phyloP scores from a whole-genome alignment of 2,888 invertebrate species.

The Branchellion lobata region DNA sequence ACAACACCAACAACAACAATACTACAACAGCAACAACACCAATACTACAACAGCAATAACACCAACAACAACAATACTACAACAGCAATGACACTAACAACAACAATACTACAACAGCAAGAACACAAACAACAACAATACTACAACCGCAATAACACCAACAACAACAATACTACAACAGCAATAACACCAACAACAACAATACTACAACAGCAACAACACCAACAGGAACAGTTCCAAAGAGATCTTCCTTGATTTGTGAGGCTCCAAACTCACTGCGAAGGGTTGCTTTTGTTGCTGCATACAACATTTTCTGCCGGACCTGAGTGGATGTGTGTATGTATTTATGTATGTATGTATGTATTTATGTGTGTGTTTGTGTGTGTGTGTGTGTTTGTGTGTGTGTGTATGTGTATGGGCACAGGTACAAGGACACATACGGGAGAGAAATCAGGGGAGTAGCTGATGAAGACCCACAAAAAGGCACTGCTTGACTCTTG shows the following conservation, averaged over 20 bases:
- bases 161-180: neutral
- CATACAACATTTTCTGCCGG: constrained; percentile 94
- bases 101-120: constrained; percentile 45
- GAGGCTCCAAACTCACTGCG: constrained; percentile 93
- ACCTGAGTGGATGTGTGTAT: constrained; percentile 65
- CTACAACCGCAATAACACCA: constrained; percentile 17
- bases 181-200: constrained; percentile 76
- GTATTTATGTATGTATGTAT: too few relatives aligned
- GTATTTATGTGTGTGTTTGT: too few relatives aligned
- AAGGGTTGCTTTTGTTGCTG: constrained; percentile 92
- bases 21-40: neutral
- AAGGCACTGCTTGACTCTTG: constrained; percentile 76
- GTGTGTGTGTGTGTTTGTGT: neutral
- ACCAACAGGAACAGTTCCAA: constrained; percentile 76
- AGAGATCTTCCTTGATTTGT: constrained; percentile 89
- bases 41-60: neutral
- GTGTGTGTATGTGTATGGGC: neutral
- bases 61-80: neutral
- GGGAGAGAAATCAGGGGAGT: constrained; percentile 64
- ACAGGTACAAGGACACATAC: constrained; percentile 27
- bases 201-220: too few relatives aligned
- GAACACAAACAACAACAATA: constrained; percentile 42
- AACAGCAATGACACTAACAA: constrained; percentile 42
- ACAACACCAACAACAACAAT: too few relatives aligned
- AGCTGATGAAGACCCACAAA: constrained; percentile 89